phyloP scores from a whole-genome alignment of 2,888 invertebrate genomes.

The Macaria liturata region DNA sequence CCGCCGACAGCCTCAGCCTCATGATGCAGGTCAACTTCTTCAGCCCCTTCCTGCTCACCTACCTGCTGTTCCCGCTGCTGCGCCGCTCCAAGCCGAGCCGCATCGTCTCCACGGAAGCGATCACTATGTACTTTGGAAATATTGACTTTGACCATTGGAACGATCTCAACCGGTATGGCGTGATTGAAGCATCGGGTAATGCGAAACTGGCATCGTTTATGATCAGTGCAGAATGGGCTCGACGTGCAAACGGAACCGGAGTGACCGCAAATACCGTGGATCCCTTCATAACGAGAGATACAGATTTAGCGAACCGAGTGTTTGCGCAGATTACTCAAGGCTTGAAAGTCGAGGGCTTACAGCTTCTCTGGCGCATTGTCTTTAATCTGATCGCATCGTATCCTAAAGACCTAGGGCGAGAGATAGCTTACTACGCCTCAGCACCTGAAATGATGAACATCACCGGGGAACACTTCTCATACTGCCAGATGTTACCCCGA shows the following conservation, averaged over 20 bases:
- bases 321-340: slow-evolving; percentile 34
- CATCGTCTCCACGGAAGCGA: slow-evolving; percentile 84
- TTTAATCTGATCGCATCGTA: slow-evolving; percentile 34
- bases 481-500: slow-evolving; percentile 55
- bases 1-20: slow-evolving; percentile 85
- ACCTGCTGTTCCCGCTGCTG: slow-evolving; percentile 82
- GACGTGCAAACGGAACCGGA: slow-evolving; percentile 78
- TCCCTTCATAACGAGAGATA: slow-evolving; percentile 65
- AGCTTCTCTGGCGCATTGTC: neutral
- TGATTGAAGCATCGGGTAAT: slow-evolving; percentile 54
- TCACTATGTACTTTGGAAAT: slow-evolving; percentile 75
- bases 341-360: neutral
- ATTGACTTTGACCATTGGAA: slow-evolving; percentile 69
- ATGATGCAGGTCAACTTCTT: slow-evolving; percentile 89
- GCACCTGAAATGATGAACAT: slow-evolving; percentile 49
- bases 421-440: slow-evolving; percentile 60
- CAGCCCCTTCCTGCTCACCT: slow-evolving; percentile 88
- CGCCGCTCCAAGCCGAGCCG: slow-evolving; percentile 82
- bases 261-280: slow-evolving; percentile 87
- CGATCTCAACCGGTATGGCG: slow-evolving; percentile 55
- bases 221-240: slow-evolving; percentile 84
- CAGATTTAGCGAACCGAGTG: slow-evolving; percentile 54
- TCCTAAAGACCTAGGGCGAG: slow-evolving; percentile 53
- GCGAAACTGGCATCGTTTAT: slow-evolving; percentile 85
- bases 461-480: slow-evolving; percentile 62